A percentile compares a stretch with the other conserved stretches of the same genome.
Evolutionary conservation across 2,888 invertebrate genomes (phyloP).

Genomic region (Drosophila gaucha): DNA sequence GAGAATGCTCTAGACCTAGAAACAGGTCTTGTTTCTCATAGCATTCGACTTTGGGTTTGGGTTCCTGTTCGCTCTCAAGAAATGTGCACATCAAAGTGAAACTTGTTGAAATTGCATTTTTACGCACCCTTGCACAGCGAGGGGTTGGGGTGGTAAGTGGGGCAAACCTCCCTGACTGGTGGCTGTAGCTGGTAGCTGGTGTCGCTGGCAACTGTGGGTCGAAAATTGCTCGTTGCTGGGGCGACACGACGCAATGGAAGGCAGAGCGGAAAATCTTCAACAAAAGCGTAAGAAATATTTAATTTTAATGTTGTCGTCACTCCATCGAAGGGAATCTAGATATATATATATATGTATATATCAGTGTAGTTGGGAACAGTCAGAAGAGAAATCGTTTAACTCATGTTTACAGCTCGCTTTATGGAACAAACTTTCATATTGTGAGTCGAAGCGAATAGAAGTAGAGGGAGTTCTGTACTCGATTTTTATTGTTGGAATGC

Average conservation of each 20-base stretch:
- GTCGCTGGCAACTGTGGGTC: conserved; percentile 47
- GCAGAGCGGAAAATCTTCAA: conserved; percentile 56
- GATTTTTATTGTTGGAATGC: conserved; percentile 51
- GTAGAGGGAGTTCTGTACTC: conserved; percentile 15
- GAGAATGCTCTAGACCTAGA: conserved; percentile 10
- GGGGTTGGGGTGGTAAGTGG: neutral
- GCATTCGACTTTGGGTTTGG: conserved; percentile 10
- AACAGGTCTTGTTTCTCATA: conserved; percentile 4
- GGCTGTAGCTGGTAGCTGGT: conserved; percentile 24
- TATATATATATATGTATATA: conserved; percentile 1
- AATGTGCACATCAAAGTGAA: conserved; percentile 80
- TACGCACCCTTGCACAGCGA: conserved; percentile 77
- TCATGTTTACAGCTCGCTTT: conserved; percentile 62
- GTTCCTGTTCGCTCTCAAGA: conserved; percentile 41
- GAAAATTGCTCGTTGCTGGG: conserved; percentile 66
- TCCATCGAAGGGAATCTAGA: conserved; percentile 36
- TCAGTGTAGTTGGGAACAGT: neutral
- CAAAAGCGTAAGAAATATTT: conserved; percentile 70
- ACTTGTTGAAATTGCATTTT: conserved; percentile 81
- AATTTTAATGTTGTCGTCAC: conserved; percentile 72
- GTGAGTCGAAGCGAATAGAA: neutral
- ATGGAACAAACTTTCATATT: conserved; percentile 33
- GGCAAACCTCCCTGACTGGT: conserved; percentile 15
- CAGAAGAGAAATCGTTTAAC: conserved; percentile 50
- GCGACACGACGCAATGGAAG: conserved; percentile 51